phyloP scores from a whole-genome alignment of 2,797 vertebrate genomes.

The Chelidonichthys spinosus region DNA sequence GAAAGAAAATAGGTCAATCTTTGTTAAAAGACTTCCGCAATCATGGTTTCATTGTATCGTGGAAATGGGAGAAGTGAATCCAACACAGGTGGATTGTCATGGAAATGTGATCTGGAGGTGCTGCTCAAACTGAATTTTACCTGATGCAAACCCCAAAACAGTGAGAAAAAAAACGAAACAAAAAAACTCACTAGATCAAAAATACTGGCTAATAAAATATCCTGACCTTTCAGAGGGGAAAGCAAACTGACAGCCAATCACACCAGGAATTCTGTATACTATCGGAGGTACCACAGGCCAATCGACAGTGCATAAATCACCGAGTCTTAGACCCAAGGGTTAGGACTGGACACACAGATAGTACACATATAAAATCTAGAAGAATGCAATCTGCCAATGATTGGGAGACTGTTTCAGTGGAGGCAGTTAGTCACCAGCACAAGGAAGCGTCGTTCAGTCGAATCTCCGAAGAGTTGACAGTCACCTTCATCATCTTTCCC shows the following conservation, averaged over 20 bases:
- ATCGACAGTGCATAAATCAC: neutral
- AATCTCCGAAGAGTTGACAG: constrained; percentile 18
- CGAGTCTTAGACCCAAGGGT: neutral
- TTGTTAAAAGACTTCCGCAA: neutral
- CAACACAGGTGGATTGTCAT: neutral
- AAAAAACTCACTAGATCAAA: neutral
- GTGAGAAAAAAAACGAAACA: neutral
- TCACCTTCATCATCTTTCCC: constrained; percentile 38
- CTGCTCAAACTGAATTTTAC: neutral
- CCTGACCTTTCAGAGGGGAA: constrained; percentile 1
- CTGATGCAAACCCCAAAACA: neutral
- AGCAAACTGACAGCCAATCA: neutral
- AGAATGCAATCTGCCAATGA: neutral
- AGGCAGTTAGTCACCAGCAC: neutral
- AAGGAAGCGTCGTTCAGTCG: neutral
- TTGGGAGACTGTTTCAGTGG: neutral
- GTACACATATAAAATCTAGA: neutral
- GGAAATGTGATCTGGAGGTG: neutral
- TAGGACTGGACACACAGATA: neutral
- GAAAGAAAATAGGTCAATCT: neutral
- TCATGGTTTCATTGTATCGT: neutral
- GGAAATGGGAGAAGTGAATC: neutral
- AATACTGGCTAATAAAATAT: neutral
- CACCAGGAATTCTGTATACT: neutral
- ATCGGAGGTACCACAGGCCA: neutral